Conservation (phyloP, 1,140 invertebrate genomes). For the Zaprionus vittiger region DNA sequence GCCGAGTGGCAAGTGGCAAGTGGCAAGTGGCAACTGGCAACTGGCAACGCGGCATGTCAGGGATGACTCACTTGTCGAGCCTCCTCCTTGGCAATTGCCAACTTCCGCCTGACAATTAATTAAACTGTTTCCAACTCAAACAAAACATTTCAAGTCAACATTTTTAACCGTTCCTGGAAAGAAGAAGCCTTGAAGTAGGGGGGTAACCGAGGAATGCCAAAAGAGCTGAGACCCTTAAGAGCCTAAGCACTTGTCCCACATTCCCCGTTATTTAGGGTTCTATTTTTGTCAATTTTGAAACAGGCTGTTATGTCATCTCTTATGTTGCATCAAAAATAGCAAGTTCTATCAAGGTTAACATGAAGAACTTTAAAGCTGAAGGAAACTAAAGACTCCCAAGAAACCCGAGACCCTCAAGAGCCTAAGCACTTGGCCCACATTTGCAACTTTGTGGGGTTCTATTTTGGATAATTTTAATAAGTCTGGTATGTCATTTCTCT, state of each 20-base stretch:
- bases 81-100: conserved; percentile 52
- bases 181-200: conserved; percentile 8
- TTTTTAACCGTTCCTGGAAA: conserved; percentile 24
- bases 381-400: too few species aligned
- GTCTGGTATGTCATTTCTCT: too few species aligned
- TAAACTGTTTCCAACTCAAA: conserved; percentile 34
- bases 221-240: not conserved
- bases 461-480: too few species aligned
- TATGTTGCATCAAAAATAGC: too few species aligned
- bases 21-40: conserved; percentile 14
- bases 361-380: too few species aligned
- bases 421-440: not conserved
- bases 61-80: conserved; percentile 29
- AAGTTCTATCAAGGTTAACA: not conserved
- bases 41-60: conserved; percentile 17
- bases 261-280: not conserved
- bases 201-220: conserved; percentile 30
- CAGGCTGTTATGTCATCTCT: too few species aligned
- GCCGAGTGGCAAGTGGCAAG: conserved; percentile 10
- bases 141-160: conserved; percentile 30
- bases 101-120: conserved; percentile 60
- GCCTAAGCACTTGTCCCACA: conserved; percentile 41
- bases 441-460: too few species aligned
- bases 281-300: not conserved
- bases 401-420: not conserved